Base-by-base conservation (phyloP, 2,113 vertebrate genomes). In the Uria aalge region DNA sequence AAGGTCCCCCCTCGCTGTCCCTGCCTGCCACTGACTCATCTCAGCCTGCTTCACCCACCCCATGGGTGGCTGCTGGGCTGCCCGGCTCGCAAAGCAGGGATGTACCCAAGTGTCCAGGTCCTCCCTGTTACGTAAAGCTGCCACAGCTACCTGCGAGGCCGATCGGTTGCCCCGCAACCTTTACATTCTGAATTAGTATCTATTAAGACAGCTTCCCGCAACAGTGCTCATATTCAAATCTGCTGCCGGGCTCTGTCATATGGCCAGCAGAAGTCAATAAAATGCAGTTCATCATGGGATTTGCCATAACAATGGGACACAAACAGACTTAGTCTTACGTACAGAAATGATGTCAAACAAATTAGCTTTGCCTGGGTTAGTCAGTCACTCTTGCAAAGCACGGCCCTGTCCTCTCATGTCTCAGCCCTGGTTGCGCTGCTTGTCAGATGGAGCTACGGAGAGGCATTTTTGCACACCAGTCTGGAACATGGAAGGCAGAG, bases 321-420 rank as follows among this genome's bases (percentile, higher is more conserved):
- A 92, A 85, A 90, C 48, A 77, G 45, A 55, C 75, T 55, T 15
- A 32, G 56, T 36, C 57, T 92, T 68, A 87, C 12, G 5, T 38
- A 66, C 3, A 69, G 92, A 67, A 90, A 75, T 78, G 36, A 89
- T 94, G 94, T 75, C 92, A 97, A 87, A 53, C 40, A 45, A 92
- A 89, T 82, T 53, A 78, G 73, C 92, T 93, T 71, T 60, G 85
- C 43, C 89, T 1, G 0, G 38, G 24, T 92, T 85, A 94, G 79
- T 94, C 83, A 96, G 63, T 68, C 0, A 4, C n/a, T 80, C n/a
- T n/a, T 34, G 73, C 76, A 45, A 62, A 96, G 76, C 76, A 78
- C 2, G 0, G 90, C 53, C 52, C 72, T 60, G 48, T 67, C 64
- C 77, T 43, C 75, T 63, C 1, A 2, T 32, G 56, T 40, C 79